phyloP scores from a whole-genome alignment of 2,113 vertebrate genomes.

The Gymnocephalus cernua region DNA sequence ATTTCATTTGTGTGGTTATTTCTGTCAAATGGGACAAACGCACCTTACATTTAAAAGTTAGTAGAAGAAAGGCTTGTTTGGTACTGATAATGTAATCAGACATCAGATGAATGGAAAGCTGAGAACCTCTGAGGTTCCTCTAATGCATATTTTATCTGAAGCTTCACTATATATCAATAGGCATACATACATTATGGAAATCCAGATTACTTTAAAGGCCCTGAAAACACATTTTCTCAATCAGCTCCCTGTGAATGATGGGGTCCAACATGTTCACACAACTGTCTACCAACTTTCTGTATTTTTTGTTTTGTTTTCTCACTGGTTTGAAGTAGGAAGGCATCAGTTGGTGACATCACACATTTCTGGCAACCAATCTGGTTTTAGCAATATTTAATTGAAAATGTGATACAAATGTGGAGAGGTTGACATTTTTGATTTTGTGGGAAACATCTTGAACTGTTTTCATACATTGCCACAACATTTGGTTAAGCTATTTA shows the following conservation, averaged over 20 bases:
- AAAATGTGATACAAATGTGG: neutral
- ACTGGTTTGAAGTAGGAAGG: neutral
- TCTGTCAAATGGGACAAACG: neutral
- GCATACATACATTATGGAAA: neutral
- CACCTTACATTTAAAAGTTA: neutral
- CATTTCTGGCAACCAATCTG: neutral
- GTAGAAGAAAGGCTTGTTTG: neutral
- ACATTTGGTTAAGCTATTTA: neutral
- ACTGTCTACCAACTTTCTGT: too few species aligned
- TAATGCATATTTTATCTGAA: neutral
- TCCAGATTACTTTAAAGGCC: neutral
- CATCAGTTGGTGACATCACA: neutral
- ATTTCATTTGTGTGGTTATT: neutral
- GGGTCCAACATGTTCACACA: neutral
- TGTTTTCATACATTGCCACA: neutral
- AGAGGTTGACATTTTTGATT: too few species aligned
- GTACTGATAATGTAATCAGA: too few species aligned
- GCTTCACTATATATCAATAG: neutral
- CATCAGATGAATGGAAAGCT: too few species aligned
- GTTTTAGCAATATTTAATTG: neutral
- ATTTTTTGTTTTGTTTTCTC: neutral
- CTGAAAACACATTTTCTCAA: neutral
- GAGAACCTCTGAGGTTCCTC: neutral
- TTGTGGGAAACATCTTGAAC: neutral
- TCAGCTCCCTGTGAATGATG: neutral